A percentile compares a stretch with the other conserved stretches of the same genome.
Evolutionary conservation across 1,140 invertebrate species (phyloP).

Genomic region (Scaptomyza hsui): DNA sequence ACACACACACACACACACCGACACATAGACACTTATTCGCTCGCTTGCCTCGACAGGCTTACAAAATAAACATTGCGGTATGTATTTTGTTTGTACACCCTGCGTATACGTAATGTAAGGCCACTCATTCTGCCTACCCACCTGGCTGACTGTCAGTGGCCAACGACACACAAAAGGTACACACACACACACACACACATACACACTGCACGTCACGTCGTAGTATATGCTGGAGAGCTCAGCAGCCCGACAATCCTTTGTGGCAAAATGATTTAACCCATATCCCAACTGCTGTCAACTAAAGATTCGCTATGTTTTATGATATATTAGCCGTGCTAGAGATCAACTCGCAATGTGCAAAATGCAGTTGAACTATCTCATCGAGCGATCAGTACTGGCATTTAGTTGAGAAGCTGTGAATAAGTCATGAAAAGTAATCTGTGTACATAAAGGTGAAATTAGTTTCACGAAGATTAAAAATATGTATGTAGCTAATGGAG

Average conservation of each 20-base stretch:
- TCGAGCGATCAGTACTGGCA: no score
- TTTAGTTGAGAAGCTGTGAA: no score
- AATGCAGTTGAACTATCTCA: no score
- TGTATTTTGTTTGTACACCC: slow-evolving; percentile 79
- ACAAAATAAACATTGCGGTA: slow-evolving; percentile 80
- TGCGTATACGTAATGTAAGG: slow-evolving; percentile 78
- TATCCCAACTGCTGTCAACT: slow-evolving; percentile 24
- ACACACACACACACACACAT: slow-evolving; percentile 25
- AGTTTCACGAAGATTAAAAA: no score
- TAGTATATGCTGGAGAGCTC: slow-evolving; percentile 62
- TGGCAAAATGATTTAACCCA: slow-evolving; percentile 62
- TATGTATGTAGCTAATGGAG: no score
- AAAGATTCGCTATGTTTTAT: slow-evolving; percentile 7
- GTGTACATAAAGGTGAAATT: no score
- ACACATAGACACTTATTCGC: slow-evolving; percentile 69
- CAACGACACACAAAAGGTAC: slow-evolving; percentile 42
- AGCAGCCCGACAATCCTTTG: slow-evolving; percentile 56
- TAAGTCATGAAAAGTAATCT: no score
- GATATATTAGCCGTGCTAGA: no score
- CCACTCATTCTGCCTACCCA: slow-evolving; percentile 70
- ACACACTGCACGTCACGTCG: slow-evolving; percentile 43
- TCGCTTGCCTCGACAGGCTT: slow-evolving; percentile 78
- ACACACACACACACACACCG: slow-evolving; percentile 15
- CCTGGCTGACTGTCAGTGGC: slow-evolving; percentile 56
- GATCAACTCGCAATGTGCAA: no score